A percentile compares a stretch with the other conserved stretches of the same genome.
These are phyloP conservation scores for Nemopilema nomurai DNA, from an alignment of 30 jellyfish, hydroid and myxozoan genomes.

Conservation along the genomic window DNA sequence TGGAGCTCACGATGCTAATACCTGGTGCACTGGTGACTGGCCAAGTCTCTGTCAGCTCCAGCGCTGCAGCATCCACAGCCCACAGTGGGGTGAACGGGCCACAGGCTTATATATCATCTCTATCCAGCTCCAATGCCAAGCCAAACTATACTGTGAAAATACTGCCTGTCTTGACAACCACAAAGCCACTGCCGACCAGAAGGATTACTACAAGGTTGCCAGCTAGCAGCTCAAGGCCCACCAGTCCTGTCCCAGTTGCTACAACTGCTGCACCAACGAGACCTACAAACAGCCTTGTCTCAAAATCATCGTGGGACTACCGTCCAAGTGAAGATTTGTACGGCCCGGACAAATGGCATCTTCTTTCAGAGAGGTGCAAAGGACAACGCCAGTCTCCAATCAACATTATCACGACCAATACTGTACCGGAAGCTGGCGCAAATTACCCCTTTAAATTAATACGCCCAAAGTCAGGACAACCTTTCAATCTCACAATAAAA, in stretches of 20 bases:
- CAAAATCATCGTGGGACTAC: conserved; percentile 39
- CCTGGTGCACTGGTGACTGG: neutral
- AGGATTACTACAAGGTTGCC: neutral
- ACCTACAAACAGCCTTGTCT: neutral
- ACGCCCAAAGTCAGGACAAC: conserved; percentile 22
- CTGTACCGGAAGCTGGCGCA: conserved; percentile 24
- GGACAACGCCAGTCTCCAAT: conserved; percentile 90
- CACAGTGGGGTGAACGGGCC: conserved; percentile 74
- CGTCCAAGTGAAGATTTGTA: conserved; percentile 35
- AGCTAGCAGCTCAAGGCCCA: conserved; percentile 3
- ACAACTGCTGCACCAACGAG: conserved; percentile 12
- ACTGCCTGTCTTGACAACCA: conserved; percentile 42
- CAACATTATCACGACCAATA: conserved; percentile 52
- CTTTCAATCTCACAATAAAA: conserved; percentile 14
- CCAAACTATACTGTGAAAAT: conserved; percentile 83
- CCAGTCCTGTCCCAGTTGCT: conserved; percentile 11
- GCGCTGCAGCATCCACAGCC: conserved; percentile 92
- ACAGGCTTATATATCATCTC: conserved; percentile 84
- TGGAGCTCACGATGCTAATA: neutral
- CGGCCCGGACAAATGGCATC: conserved; percentile 91
- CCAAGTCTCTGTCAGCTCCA: conserved; percentile 92
- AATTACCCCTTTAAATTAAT: neutral
- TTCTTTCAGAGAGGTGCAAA: conserved; percentile 67
- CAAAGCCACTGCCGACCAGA: conserved; percentile 32
- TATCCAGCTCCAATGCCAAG: conserved; percentile 90